Percentiles rank a stretch among this genome's conserved stretches.
These are phyloP conservation scores for Exaiptasia diaphana DNA, from an alignment of 64 coral and sea anemone species.

Conservation along the genomic window DNA sequence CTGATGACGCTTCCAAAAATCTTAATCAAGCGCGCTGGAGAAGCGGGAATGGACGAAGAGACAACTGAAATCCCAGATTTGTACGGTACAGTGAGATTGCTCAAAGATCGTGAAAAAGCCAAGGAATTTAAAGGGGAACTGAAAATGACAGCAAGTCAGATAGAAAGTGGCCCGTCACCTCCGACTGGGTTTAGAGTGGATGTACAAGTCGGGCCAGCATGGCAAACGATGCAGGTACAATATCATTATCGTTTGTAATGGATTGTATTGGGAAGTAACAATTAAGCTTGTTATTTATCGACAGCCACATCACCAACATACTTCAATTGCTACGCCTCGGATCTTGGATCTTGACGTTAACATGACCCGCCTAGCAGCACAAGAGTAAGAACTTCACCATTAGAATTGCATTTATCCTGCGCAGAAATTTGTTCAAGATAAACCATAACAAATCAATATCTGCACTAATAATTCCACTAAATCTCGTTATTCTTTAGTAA, in stretches of 20 bases:
- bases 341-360: slow-evolving; percentile 78
- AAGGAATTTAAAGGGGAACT: neutral
- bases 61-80: neutral
- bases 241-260: neutral
- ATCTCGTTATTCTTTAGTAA: neutral
- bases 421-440: neutral
- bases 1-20: slow-evolving; percentile 58
- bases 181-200: neutral
- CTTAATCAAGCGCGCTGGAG: slow-evolving; percentile 17
- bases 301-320: too few species aligned
- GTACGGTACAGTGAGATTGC: slow-evolving; percentile 8
- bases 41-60: neutral
- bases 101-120: slow-evolving; percentile 11
- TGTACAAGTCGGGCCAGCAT: neutral
- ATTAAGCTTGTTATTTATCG: too few species aligned
- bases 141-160: too few species aligned
- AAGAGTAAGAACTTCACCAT: slow-evolving; percentile 48
- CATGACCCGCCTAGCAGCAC: slow-evolving; percentile 58
- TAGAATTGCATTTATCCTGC: neutral
- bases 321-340: slow-evolving; percentile 64
- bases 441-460: neutral
- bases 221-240: neutral
- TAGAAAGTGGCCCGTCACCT: neutral
- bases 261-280: too few species aligned
- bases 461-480: neutral